Conservation (phyloP, 1,140 invertebrate species). For the Drosophila busckii region DNA sequence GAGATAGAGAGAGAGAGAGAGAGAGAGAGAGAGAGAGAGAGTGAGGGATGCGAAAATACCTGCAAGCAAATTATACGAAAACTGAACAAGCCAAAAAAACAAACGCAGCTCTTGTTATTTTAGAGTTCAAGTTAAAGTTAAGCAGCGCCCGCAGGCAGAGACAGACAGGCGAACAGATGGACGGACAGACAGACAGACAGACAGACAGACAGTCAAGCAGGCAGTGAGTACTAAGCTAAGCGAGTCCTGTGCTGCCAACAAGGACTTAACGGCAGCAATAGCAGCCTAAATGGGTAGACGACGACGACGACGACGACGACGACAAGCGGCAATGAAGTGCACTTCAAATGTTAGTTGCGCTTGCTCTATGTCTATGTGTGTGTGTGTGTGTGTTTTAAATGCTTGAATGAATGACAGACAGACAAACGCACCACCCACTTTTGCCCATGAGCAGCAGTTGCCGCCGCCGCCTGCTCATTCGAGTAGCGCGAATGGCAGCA, state of each 20-base stretch:
- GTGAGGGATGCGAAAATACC: constrained; percentile 65
- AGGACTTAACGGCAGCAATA: neutral
- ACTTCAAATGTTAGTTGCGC: constrained; percentile 53
- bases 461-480: too few species aligned
- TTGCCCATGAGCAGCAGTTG: too few species aligned
- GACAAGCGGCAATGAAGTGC: constrained; percentile 65
- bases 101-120: constrained; percentile 64
- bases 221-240: too few species aligned
- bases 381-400: constrained; percentile 30
- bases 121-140: constrained; percentile 77
- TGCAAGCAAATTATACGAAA: constrained; percentile 72
- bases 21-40: neutral
- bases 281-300: constrained; percentile 23
- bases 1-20: too few species aligned
- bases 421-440: neutral
- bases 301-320: too few species aligned
- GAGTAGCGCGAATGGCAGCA: constrained; percentile 29
- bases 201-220: neutral
- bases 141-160: constrained; percentile 56
- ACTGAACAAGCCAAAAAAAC: constrained; percentile 74
- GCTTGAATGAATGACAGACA: constrained; percentile 59
- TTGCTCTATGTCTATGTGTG: constrained; percentile 19
- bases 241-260: neutral
- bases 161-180: constrained; percentile 23
- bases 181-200: neutral